Base-by-base conservation (phyloP, 2,888 invertebrate genomes). In the Drosophila nigritarsus region DNA sequence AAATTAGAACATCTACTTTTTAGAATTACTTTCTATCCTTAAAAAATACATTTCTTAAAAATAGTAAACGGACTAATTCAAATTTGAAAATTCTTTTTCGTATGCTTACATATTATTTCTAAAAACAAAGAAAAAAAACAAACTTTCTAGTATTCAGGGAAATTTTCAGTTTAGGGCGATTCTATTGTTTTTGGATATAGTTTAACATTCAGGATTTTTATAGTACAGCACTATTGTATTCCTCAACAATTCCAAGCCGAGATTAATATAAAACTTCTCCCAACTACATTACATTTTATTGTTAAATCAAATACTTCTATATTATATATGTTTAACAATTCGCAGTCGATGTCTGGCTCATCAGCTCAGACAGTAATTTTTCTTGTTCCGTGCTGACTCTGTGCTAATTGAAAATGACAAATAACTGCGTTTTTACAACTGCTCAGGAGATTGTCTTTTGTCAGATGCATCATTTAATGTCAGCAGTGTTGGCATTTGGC, bases 401-500 rank as follows among this genome's bases (percentile, higher is more conserved):
- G 50, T 75, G 71, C 75, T 75, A 75, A 75, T 75, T 75, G 65
- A 65, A 75, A 58, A 65, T 42, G 51, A 49, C 71, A 71, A 67
- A 73, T 73, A 73, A 68, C 48, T 50, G 60, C 24, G 51, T 27
- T 60, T 72, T 75, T 76, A 67, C 60, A 76, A 34, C 77, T 34
- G 59, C 62, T 65, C 40, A 18, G 64, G 50, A 62, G 34, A 73
- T 34, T 71, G 55, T 51, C 66, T 38, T 38, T 48, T 42, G 68
- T 42, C 49, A 20, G 54, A 36, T 36, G 51, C 65, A 63, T 51
- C 55, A 27, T 50, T 63, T 64, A 54, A 42, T 45, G 66, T 18
- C 48, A 40, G 58, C 36, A 27, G 38, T 66, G 79, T 51, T 66
- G 75, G 65, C 61, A 63, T 65, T 75, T 60, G 54, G 59, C 56